These are phyloP conservation scores for Euplagia quadripunctaria DNA, from an alignment of 2,888 invertebrate genomes.

Conservation along the genomic window DNA sequence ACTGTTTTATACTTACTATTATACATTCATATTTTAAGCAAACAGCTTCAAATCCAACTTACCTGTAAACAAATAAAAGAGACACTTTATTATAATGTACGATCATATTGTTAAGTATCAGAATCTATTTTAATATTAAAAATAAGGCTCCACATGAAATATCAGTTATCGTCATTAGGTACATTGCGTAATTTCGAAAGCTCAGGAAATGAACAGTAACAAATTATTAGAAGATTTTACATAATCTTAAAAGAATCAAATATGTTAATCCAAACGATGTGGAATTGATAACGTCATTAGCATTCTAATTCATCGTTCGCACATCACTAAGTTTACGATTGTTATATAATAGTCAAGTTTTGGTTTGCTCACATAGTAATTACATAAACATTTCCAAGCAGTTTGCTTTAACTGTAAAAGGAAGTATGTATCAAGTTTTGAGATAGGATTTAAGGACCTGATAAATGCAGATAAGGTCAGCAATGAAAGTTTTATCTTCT, in stretches of 20 bases:
- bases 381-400: neutral
- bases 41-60: conserved; percentile 51
- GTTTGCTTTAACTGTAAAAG: neutral
- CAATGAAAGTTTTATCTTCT: neutral
- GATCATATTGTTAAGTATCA: neutral
- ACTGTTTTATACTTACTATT: neutral
- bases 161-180: neutral
- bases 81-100: neutral
- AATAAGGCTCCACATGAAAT: too few species aligned
- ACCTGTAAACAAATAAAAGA: conserved; percentile 61
- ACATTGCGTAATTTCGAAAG: conserved; percentile 55
- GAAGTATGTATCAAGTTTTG: neutral
- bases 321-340: conserved; percentile 52
- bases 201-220: conserved; percentile 30
- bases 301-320: conserved; percentile 54
- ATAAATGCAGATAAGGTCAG: neutral
- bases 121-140: too few species aligned
- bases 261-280: conserved; percentile 58
- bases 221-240: conserved; percentile 44
- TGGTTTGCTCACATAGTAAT: neutral
- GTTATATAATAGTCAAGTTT: conserved; percentile 50
- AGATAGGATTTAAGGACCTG: too few species aligned
- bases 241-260: conserved; percentile 59
- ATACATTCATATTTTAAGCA: neutral
- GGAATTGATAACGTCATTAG: conserved; percentile 63